These are phyloP conservation scores for Elaphurus davidianus DNA, from an alignment of 2,113 vertebrate species.

Conservation along the genomic window DNA sequence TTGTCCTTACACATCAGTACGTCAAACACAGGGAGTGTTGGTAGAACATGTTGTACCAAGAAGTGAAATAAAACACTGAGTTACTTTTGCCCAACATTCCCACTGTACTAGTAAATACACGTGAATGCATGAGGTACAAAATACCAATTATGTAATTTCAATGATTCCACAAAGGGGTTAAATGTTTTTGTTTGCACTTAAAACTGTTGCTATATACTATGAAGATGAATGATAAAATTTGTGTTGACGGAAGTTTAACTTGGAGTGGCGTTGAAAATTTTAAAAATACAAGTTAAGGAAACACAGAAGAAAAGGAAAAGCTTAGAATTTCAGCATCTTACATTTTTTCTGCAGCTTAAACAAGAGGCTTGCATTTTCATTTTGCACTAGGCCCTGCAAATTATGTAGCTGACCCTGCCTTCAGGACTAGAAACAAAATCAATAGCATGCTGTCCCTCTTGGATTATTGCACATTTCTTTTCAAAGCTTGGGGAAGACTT, in stretches of 20 bases:
- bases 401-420: background rate
- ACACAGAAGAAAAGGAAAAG: background rate
- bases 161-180: background rate
- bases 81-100: background rate
- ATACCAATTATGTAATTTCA: background rate
- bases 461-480: slow-evolving; percentile 61
- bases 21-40: background rate
- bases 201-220: background rate
- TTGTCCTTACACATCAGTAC: background rate
- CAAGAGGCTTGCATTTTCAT: background rate
- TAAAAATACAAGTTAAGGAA: background rate
- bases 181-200: background rate
- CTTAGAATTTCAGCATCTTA: background rate
- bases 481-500: slow-evolving; percentile 93
- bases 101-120: background rate
- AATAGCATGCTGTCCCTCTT: background rate
- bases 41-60: background rate
- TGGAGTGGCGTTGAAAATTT: background rate
- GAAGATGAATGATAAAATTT: background rate
- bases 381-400: background rate
- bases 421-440: background rate
- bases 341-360: background rate
- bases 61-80: background rate
- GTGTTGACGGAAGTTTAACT: background rate
- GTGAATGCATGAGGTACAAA: background rate